Conservation (phyloP, 2,797 vertebrate species). For the Sebastes diaconus region DNA sequence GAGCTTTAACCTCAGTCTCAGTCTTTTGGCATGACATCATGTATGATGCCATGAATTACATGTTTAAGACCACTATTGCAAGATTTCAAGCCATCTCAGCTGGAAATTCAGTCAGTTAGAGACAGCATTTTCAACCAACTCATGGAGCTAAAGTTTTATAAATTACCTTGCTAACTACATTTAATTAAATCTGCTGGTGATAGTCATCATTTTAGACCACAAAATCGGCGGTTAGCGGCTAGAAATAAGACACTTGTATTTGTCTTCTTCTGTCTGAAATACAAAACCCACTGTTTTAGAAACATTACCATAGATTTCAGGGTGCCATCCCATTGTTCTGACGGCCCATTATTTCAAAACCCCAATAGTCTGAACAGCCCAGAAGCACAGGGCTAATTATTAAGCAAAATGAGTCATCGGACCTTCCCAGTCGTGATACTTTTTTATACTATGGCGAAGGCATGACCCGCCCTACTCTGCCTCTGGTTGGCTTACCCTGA, state of each 20-base stretch:
- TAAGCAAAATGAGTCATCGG: background rate
- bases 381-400: background rate
- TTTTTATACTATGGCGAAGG: background rate
- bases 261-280: background rate
- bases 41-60: background rate
- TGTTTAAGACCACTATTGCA: background rate
- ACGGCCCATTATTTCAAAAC: background rate
- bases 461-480: too few relatives aligned
- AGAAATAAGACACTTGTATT: background rate
- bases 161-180: background rate
- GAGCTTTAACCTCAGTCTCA: background rate
- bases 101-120: background rate
- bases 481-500: background rate
- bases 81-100: background rate
- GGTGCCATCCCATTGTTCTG: background rate
- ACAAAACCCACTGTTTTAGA: background rate
- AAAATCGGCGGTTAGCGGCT: accelerated
- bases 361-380: background rate
- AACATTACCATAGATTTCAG: accelerated
- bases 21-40: background rate
- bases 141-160: background rate
- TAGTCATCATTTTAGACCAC: background rate
- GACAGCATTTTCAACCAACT: background rate
- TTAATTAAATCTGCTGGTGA: background rate
- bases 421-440: background rate